Evolutionary conservation across 2,797 vertebrate species (phyloP), one percentile per base, ranked within the genome.

Genomic region (Alfaro cultratus): DNA sequence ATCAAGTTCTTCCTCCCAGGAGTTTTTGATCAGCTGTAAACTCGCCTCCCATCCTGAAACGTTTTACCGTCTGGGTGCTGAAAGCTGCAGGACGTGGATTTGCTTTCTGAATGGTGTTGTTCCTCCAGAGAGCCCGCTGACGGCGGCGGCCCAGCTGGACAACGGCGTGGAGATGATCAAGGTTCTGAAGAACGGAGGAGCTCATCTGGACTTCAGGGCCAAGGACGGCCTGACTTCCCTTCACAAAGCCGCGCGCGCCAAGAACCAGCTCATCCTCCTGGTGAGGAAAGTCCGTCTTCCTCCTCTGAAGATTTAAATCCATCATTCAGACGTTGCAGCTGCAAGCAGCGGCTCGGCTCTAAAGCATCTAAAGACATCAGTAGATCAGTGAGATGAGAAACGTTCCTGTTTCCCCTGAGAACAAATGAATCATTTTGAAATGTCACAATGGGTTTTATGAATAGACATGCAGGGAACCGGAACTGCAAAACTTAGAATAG

Each of bases 141-240:
- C 98, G 5, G 90, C 97, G 49, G 96, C 98, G 0, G 96, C 95
- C 41, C 97, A 98, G 78, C 93, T 98, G 86, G 96, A 97, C 51
- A 95, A 96, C 43, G 79, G 93, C 0, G 87, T 85, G 80, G 98
- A 98, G 83, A 83, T 97, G 73, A 97, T 99, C 87, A 98, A 98
- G 90, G 95, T 95, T 4, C 94, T 99, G 84, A 96, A 89, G 84
- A 97, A 97, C 0, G 97, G 97, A 68, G 98, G 98, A 21, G 97
- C 98, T 29, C 98, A 99, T 87, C 92, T 99, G 91, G 98, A 99
- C 92, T 99, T 97, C 95, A 95, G 98, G 71, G 97, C 97, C 90
- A 97, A 94, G 83, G 97, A 99, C 0, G 98, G 98, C 11, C 97
- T 98, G 97, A 99, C 98, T 0, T 95, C 97, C 29, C 93, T 99